Evolutionary conservation across 2,113 vertebrate species (phyloP), one percentile per base, ranked within the genome.

Genomic region (Montifringilla adamsi): DNA sequence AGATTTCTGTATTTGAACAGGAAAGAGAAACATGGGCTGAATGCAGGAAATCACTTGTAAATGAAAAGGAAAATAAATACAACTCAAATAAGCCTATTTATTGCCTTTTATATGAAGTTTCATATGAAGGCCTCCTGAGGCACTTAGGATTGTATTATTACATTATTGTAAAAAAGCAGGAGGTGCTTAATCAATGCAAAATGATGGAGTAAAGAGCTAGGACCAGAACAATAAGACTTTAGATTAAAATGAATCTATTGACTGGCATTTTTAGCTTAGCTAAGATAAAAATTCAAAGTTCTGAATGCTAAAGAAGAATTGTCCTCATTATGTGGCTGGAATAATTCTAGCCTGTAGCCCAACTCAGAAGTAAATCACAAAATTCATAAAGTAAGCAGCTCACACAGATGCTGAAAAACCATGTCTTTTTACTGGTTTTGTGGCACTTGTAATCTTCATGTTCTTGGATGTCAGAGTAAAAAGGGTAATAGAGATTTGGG

Each of bases 51-150:
- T 43, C 78, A 79, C 70, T 95, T 81, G 87, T 66, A 68, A 80
- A 89, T 95, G 37, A 87, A 85, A 94, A 96, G 89, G 50, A 94
- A 96, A 97, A 95, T 56, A 87, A 97, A 96, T 87, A 85, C 58
- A 74, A 90, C 91, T 95, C 94, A 84, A 88, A 94, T 60, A 82
- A 90, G 73, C 56, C 80, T 97, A 91, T 93, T 93, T 92, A 95
- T 91, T 63, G 35, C 63, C 63, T 94, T 86, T 93, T 74, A 30
- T n/a, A 31, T 59, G 68, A 78, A 81, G 43, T 89, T 87, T 91
- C 70, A n/a, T 46, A 23, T 62, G 68, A 90, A 94, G 63, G 24
- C 78, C 41, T 60, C n/a, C 78, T 80, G 55, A 84, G 90, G 74
- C 84, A 47, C 64, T 95, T 90, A 35, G 27, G 58, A 60, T 77